Evolutionary conservation across 1,140 invertebrate species (phyloP).

Genomic region (Brevipalpus yothersi): DNA sequence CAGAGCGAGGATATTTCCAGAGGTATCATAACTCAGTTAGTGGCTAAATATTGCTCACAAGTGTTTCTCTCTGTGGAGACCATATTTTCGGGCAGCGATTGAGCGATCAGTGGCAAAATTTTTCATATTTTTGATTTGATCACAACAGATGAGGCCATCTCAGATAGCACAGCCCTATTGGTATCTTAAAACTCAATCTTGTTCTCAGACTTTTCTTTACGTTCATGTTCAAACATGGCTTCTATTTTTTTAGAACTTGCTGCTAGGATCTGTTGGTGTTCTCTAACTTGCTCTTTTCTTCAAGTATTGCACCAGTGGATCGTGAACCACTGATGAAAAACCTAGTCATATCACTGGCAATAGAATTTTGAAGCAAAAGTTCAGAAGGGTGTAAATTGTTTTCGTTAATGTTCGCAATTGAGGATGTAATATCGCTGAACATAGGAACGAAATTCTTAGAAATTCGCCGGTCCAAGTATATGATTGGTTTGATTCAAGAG

Average conservation of each 20-base stretch:
- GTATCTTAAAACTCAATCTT: constrained; percentile 2
- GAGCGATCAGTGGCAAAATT: constrained; percentile 5
- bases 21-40: not conserved
- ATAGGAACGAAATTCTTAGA: not conserved
- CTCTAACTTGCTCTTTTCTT: not conserved
- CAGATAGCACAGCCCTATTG: not conserved
- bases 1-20: not conserved
- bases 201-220: constrained; percentile 6
- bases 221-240: constrained; percentile 7
- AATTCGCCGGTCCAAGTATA: not conserved
- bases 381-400: not conserved
- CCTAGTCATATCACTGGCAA: not conserved
- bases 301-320: not conserved
- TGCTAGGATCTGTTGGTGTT: constrained; percentile 1
- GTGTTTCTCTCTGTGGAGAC: constrained; percentile 2
- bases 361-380: not conserved
- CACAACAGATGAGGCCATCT: constrained; percentile 29
- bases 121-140: constrained; percentile 72
- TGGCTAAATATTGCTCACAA: constrained; percentile 1
- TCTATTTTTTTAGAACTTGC: constrained; percentile 2
- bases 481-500: not conserved
- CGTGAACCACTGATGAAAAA: not conserved
- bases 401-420: not conserved
- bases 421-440: not conserved
- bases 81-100: constrained; percentile 9